Base-by-base conservation (phyloP, 2,888 invertebrate genomes). In the Drosophila putrida region DNA sequence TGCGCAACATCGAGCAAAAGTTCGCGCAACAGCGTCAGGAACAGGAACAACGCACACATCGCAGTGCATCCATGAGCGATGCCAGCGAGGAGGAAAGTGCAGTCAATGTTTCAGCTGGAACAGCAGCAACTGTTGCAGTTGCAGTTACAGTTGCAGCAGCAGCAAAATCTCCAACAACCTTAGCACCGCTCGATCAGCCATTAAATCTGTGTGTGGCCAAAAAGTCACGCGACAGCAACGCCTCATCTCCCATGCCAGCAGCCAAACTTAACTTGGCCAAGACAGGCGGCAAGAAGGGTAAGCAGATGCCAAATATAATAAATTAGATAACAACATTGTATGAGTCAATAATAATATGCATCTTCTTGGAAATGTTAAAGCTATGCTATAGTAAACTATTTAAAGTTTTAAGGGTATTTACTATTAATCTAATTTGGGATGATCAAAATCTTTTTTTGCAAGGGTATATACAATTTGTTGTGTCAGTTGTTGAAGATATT, bases 171-270 rank as follows among this genome's bases (percentile, higher is more conserved):
- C 13, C 54, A 31, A 10, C 38, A 51, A 20, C 51, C 0, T 20
- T 44, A 20, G 47, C 49, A 27, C 50, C 63, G 51, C 82, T 87
- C 43, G 95, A 95, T 79, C 94, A 94, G 90, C 95, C 95, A 6
- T 89, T 95, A 62, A 94, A 95, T 90, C 90, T 95, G 79, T 94
- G 94, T 63, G 94, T 95, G 91, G 93, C 94, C 67, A 94, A 94
- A 82, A 91, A 93, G 62, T 59, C 83, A 8, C 78, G 89, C 28
- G 59, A 90, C 67, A 64, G 67, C 80, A 81, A 41, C 72, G 65
- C 75, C 59, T 60, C 82, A 11, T 61, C 78, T 43, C 81, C 78
- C 33, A 62, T 80, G 71, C 38, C 79, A 25, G 47, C 72, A 51
- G 62, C 55, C 65, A 77, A 70, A 58, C 82, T 54, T 64, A 39